Evolutionary conservation across 2,888 invertebrate species (phyloP).

Genomic region (Empis stercorea): DNA sequence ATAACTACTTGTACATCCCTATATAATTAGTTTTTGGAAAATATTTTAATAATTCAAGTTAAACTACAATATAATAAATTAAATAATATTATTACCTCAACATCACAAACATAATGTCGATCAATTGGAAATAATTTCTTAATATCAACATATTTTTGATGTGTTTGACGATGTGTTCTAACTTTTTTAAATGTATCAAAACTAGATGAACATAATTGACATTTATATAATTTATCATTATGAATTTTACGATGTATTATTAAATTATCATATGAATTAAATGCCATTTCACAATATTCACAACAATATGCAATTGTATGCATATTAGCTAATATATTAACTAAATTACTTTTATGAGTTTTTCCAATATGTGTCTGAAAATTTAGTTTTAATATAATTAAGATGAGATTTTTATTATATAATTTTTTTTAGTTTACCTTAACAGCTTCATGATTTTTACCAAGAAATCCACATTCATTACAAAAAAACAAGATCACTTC

Average conservation of each 20-base stretch:
- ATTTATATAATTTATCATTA: conserved; percentile 6
- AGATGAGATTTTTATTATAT: not conserved
- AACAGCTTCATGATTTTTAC: conserved; percentile 15
- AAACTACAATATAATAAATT: too few relatives aligned
- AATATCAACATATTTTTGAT: conserved; percentile 13
- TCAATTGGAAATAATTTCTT: conserved; percentile 14
- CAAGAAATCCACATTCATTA: conserved; percentile 23
- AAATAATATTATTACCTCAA: too few relatives aligned
- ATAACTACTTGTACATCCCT: conserved; percentile 26
- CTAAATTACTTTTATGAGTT: conserved; percentile 1
- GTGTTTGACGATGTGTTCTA: conserved; percentile 17
- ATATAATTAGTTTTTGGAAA: too few relatives aligned
- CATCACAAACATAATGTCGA: conserved; percentile 24
- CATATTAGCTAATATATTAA: conserved; percentile 1
- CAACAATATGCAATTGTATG: conserved; percentile 22
- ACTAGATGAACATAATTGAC: conserved; percentile 12
- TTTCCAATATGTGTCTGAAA: conserved; percentile 12
- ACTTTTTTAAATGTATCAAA: conserved; percentile 14
- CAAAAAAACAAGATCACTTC: conserved; percentile 20
- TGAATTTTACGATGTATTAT: conserved; percentile 23
- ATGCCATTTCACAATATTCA: conserved; percentile 28
- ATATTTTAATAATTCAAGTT: too few relatives aligned
- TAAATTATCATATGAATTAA: conserved; percentile 18
- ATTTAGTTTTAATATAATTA: not conserved
- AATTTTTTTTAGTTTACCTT: conserved; percentile 14